phyloP scores from a whole-genome alignment of 2,113 vertebrate species.

The Lepus americanus region DNA sequence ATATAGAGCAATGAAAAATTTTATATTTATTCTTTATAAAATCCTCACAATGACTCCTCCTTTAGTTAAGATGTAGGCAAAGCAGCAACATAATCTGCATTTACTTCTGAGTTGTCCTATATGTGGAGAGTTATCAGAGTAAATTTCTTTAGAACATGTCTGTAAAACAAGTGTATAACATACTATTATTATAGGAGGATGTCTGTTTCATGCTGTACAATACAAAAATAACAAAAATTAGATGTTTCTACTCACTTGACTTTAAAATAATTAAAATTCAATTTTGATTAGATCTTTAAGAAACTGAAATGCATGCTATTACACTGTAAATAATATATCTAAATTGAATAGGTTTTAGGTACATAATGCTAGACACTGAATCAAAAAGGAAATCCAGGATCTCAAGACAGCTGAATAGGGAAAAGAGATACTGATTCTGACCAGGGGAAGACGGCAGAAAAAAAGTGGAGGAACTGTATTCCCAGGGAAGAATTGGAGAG shows the following conservation, averaged over 20 bases:
- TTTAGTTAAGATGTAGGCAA: not conserved
- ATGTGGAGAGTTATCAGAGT: not conserved
- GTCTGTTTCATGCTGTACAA: not conserved
- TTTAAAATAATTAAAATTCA: not conserved
- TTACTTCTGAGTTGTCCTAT: not conserved
- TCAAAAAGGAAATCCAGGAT: not conserved
- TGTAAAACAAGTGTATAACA: not conserved
- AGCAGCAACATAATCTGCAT: not conserved
- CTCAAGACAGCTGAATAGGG: too few species aligned
- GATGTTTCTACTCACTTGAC: not conserved
- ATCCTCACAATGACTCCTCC: not conserved
- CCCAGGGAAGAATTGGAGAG: too few species aligned
- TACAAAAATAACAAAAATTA: not conserved
- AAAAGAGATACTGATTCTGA: too few species aligned
- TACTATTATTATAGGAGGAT: not conserved
- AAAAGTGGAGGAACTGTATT: too few species aligned
- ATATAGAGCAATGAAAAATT: not conserved
- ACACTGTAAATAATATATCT: not conserved
- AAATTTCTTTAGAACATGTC: not conserved
- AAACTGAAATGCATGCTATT: not conserved
- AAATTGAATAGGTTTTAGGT: not conserved
- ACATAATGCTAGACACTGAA: not conserved
- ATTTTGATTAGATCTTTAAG: not conserved
- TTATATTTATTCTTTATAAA: not conserved
- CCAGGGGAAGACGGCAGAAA: too few species aligned